phyloP scores from a whole-genome alignment of 2,113 vertebrate genomes.

The Grantiella picta region DNA sequence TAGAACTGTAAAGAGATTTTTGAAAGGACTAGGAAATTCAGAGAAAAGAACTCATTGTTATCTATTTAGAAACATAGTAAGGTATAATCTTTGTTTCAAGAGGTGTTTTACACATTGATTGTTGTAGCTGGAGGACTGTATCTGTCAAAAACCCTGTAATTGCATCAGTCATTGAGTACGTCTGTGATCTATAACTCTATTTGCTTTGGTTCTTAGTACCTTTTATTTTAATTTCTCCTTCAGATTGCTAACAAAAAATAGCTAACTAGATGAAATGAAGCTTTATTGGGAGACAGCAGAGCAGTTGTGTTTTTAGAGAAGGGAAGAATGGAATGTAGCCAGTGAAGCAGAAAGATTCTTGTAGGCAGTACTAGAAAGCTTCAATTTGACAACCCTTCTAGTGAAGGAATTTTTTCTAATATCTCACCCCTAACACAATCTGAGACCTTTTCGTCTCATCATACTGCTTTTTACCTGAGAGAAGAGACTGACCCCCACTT shows the following conservation, averaged over 20 bases:
- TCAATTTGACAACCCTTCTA: background rate
- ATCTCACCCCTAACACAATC: background rate
- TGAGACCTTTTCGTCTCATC: background rate
- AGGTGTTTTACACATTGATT: background rate
- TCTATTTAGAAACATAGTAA: background rate
- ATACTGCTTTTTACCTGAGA: background rate
- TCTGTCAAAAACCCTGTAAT: background rate
- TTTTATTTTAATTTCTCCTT: background rate
- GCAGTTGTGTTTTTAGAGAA: background rate
- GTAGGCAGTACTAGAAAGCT: background rate
- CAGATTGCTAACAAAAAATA: background rate
- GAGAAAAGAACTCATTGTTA: background rate
- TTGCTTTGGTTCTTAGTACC: background rate
- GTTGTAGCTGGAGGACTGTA: background rate
- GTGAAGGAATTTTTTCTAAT: background rate
- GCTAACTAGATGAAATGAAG: background rate
- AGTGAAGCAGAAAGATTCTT: background rate
- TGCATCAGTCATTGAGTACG: background rate
- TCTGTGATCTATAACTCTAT: background rate
- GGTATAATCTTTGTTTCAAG: background rate
- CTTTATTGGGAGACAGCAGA: background rate
- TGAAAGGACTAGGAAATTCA: background rate
- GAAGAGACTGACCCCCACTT: background rate
- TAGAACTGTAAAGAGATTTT: background rate
- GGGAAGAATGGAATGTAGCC: background rate